A percentile compares a stretch with the other conserved stretches of the same genome.
These are phyloP conservation scores for Rosalia funebris DNA, from an alignment of 2,888 invertebrate species.

Conservation along the genomic window DNA sequence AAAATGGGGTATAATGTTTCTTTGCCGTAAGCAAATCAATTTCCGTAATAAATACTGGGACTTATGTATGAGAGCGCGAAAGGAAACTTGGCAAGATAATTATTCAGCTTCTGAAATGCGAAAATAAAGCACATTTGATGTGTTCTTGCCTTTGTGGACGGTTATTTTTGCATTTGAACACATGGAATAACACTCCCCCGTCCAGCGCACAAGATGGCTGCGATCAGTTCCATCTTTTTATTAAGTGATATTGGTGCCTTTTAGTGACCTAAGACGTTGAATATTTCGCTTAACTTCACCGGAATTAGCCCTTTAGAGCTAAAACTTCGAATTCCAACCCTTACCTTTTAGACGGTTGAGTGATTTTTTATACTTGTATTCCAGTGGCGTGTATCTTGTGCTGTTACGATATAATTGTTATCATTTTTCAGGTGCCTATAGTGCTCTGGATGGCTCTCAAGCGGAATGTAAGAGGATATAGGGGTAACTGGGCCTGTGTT, in stretches of 20 bases:
- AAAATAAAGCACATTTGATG: slow-evolving; percentile 21
- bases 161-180: slow-evolving; percentile 61
- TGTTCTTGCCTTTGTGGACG: slow-evolving; percentile 28
- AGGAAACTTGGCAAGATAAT: slow-evolving; percentile 40
- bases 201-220: slow-evolving; percentile 65
- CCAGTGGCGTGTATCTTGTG: slow-evolving; percentile 23
- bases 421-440: slow-evolving; percentile 40
- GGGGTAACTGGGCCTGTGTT: slow-evolving; percentile 42
- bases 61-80: slow-evolving; percentile 48
- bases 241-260: slow-evolving; percentile 61
- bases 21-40: slow-evolving; percentile 65
- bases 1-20: slow-evolving; percentile 73
- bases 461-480: slow-evolving; percentile 32
- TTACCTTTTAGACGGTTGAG: background rate
- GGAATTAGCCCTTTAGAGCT: slow-evolving; percentile 6
- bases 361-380: slow-evolving; percentile 15
- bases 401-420: slow-evolving; percentile 9
- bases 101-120: slow-evolving; percentile 9
- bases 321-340: background rate
- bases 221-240: slow-evolving; percentile 65
- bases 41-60: slow-evolving; percentile 54
- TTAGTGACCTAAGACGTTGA: slow-evolving; percentile 31
- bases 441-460: slow-evolving; percentile 62
- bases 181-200: slow-evolving; percentile 66
- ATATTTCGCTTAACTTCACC: background rate